Evolutionary conservation across 2,888 invertebrate genomes (phyloP).

Genomic region (Drosophila phalerata): DNA sequence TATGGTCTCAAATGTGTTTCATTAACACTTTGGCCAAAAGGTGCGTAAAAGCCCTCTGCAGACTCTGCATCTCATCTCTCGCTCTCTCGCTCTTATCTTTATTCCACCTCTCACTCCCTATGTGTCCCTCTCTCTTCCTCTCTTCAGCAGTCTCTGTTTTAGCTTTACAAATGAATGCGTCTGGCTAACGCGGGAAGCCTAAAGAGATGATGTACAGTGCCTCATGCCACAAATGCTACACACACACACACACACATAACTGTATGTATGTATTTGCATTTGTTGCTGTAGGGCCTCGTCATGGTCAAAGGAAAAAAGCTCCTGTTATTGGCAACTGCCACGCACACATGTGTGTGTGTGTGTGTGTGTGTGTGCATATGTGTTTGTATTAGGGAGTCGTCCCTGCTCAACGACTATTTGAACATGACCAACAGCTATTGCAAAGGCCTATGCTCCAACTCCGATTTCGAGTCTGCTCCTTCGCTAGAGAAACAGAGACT

Average conservation of each 20-base stretch:
- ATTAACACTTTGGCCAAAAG: conserved; percentile 75
- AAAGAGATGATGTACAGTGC: conserved; percentile 49
- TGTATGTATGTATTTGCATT: conserved; percentile 7
- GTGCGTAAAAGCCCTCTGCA: conserved; percentile 61
- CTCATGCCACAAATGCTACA: conserved; percentile 22
- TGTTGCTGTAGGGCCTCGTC: conserved; percentile 53
- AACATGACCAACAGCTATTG: conserved; percentile 78
- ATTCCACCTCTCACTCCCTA: background rate
- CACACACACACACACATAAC: background rate
- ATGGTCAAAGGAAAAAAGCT: conserved; percentile 79
- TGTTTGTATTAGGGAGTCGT: conserved; percentile 10
- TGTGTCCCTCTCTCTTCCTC: background rate
- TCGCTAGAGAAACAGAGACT: conserved; percentile 67
- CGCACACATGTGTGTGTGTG: conserved; percentile 1
- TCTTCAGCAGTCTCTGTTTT: conserved; percentile 33
- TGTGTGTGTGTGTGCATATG: conserved; percentile 26
- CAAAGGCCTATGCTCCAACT: conserved; percentile 49
- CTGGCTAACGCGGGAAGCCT: conserved; percentile 56
- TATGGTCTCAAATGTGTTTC: conserved; percentile 71
- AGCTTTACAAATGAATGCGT: conserved; percentile 80
- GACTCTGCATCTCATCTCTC: background rate
- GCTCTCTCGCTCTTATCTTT: background rate
- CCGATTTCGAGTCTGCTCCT: conserved; percentile 40
- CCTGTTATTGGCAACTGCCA: conserved; percentile 79
- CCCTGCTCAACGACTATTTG: conserved; percentile 56